Evolutionary conservation across 2,113 vertebrate species (phyloP), one percentile per base, ranked within the genome.

Genomic region (Sturnus vulgaris): DNA sequence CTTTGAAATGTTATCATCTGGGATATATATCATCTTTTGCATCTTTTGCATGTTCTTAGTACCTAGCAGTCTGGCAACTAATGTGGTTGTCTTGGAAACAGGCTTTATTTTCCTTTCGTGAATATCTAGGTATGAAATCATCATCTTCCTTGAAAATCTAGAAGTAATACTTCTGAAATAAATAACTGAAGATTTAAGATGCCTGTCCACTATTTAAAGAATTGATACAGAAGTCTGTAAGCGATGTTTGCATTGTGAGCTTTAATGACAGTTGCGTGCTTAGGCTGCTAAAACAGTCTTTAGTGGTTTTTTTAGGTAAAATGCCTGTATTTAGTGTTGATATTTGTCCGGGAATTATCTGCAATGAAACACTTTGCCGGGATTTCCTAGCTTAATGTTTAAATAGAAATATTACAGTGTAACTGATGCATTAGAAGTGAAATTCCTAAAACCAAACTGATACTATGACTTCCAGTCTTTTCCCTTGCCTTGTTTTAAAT

Each of bases 81-180:
- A 63, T 68, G 65, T 86, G 63, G 95, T 96, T 95, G 95, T 90
- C 92, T 84, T 91, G 88, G 95, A 92, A 96, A 93, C 91, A 73
- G 72, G 60, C 44, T 94, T 92, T 95, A 69, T 95, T 95, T 95
- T 89, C 56, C 59, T 93, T 91, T 91, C 39, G 37, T 4, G 12
- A 88, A 56, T 82, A 79, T 69, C 59, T 88, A 56, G 40, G 52
- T 82, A 18, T 66, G 70, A 87, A 87, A 70, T 81, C 15, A 13
- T 66, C 31, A 46, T 70, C 49, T 89, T 89, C 61, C 49, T 82
- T 82, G 73, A 82, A 84, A 93, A 79, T 91, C 47, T 87, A 35
- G 14, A 89, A 84, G 57, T 72, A 61, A 64, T 85, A 53, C 53
- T 82, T 93, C 30, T 78, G 40, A 93, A 93, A 52, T 60, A 88